These are phyloP conservation scores for Dicentrarchus labrax DNA, from an alignment of 2,113 vertebrate species.

Conservation along the genomic window DNA sequence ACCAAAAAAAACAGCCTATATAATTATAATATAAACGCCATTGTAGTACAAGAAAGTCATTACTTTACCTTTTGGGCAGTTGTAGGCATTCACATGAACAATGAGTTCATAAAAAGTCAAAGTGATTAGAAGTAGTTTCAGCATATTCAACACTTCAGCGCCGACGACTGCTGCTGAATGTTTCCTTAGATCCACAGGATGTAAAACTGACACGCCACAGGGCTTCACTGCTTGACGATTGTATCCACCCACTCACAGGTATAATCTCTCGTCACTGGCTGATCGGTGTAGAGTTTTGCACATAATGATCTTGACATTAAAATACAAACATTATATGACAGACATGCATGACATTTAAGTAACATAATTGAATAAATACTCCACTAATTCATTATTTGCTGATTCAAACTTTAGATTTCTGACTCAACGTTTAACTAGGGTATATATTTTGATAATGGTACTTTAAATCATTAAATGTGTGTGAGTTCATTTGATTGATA, in stretches of 20 bases:
- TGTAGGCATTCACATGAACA: neutral
- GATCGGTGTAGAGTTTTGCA: no score
- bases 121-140: constrained; percentile 32
- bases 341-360: neutral
- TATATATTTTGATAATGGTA: neutral
- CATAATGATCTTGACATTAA: neutral
- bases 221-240: no score
- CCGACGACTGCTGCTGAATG: neutral
- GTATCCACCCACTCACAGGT: no score
- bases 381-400: no score
- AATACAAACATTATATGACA: neutral
- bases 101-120: constrained; percentile 30
- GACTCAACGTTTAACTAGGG: neutral
- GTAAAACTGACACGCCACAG: neutral
- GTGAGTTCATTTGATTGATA: neutral
- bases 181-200: neutral
- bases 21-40: neutral
- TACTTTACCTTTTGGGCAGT: constrained; percentile 62
- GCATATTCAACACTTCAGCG: constrained; percentile 44
- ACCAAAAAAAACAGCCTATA: neutral
- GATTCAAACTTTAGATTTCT: neutral
- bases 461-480: neutral
- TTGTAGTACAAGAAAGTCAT: neutral
- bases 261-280: no score
- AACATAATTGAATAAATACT: neutral